These are phyloP conservation scores for Tenebrosternarchus preto DNA, from an alignment of 2,113 vertebrate species.

Conservation along the genomic window DNA sequence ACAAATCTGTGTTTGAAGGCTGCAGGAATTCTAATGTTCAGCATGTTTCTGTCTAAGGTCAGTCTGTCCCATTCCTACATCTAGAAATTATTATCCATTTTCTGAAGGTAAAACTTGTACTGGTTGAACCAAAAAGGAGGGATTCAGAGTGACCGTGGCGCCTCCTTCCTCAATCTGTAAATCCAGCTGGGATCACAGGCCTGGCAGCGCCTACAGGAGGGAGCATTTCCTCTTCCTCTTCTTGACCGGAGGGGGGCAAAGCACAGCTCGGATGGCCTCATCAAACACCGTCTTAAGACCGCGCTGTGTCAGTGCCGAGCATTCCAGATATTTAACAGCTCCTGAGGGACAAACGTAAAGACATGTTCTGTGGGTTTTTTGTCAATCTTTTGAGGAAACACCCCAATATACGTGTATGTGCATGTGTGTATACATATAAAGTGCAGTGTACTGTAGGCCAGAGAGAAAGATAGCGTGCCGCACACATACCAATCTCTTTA, in stretches of 20 bases:
- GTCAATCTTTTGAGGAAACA: too few relatives aligned
- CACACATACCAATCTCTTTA: constrained; percentile 91
- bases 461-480: too few relatives aligned
- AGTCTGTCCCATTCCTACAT: constrained; percentile 51
- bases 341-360: constrained; percentile 66
- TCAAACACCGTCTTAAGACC: constrained; percentile 99
- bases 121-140: constrained; percentile 64
- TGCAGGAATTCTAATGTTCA: constrained; percentile 62
- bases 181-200: constrained; percentile 69
- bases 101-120: constrained; percentile 54
- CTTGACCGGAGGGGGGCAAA: constrained; percentile 92
- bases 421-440: too few relatives aligned
- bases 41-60: constrained; percentile 32
- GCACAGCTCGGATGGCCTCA: constrained; percentile 95
- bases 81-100: constrained; percentile 52
- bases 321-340: constrained; percentile 96
- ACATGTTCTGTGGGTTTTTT: too few relatives aligned
- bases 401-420: too few relatives aligned
- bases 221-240: constrained; percentile 89
- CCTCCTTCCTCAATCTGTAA: constrained; percentile 58
- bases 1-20: constrained; percentile 68
- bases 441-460: too few relatives aligned
- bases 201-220: constrained; percentile 78
- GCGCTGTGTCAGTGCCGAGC: constrained; percentile 93
- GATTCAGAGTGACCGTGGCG: neutral